Evolutionary conservation across 2,797 vertebrate genomes (phyloP).

Genomic region (Chelmon rostratus): DNA sequence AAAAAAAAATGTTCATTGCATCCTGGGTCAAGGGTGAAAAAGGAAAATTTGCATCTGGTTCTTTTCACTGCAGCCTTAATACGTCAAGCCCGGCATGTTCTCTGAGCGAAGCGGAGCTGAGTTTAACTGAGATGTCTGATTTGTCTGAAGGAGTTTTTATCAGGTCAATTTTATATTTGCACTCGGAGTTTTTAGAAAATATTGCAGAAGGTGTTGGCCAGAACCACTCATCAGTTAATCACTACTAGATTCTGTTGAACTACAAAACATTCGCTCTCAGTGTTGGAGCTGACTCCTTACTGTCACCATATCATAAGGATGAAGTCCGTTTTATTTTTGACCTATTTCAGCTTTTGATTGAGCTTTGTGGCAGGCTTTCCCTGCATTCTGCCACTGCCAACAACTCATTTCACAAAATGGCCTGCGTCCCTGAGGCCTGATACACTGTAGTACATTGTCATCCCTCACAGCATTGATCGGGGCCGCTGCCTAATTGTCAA

Average conservation of each 20-base stretch:
- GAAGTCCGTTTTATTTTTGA: background rate
- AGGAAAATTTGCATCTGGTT: background rate
- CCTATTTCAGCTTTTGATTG: conserved; percentile 14
- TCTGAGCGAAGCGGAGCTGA: conserved; percentile 21
- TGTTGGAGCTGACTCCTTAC: background rate
- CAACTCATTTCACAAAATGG: conserved; percentile 31
- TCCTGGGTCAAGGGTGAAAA: conserved; percentile 47
- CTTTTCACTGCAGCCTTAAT: conserved; percentile 29
- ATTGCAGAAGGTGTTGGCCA: background rate
- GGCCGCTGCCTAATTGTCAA: conserved; percentile 53
- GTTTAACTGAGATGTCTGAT: background rate
- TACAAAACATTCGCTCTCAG: background rate
- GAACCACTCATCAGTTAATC: too few species aligned
- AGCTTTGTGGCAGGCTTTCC: background rate
- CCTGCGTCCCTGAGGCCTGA: background rate
- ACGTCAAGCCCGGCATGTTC: conserved; percentile 13
- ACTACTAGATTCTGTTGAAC: background rate
- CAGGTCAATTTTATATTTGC: background rate
- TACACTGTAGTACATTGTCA: conserved; percentile 18
- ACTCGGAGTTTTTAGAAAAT: background rate
- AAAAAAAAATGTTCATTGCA: conserved; percentile 32
- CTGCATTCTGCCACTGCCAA: conserved; percentile 20
- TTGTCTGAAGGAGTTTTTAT: background rate
- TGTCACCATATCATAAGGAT: background rate
- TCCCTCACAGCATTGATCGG: conserved; percentile 48